Base-by-base conservation (phyloP, 2,797 vertebrate species). In the Geotrypetes seraphini region DNA sequence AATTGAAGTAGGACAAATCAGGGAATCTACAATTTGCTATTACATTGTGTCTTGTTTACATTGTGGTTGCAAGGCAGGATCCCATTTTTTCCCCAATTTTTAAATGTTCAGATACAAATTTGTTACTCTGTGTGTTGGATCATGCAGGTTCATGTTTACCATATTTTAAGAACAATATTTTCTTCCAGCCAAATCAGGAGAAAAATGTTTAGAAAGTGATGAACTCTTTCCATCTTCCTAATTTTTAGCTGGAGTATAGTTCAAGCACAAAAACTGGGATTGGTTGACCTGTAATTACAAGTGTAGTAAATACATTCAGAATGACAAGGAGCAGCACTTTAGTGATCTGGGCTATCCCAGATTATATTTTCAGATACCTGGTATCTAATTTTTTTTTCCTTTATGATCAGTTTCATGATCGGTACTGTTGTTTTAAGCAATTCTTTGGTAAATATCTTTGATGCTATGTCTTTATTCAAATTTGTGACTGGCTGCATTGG, bases 251-350 rank as follows among this genome's bases (percentile, higher is more conserved):
- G n/a, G n/a, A n/a, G n/a, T n/a, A n/a, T n/a, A n/a, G n/a, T n/a
- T n/a, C n/a, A n/a, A n/a, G n/a, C n/a, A n/a, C n/a, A n/a, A n/a
- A n/a, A n/a, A n/a, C n/a, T n/a, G n/a, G n/a, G n/a, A n/a, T n/a
- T n/a, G n/a, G n/a, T n/a, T n/a, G n/a, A n/a, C n/a, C n/a, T n/a
- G n/a, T n/a, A n/a, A n/a, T n/a, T n/a, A n/a, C n/a, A n/a, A n/a
- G n/a, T n/a, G n/a, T n/a, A n/a, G n/a, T n/a, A n/a, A n/a, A n/a
- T n/a, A n/a, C n/a, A n/a, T n/a, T n/a, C n/a, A n/a, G n/a, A n/a
- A n/a, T n/a, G n/a, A n/a, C n/a, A n/a, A n/a, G n/a, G n/a, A n/a
- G 65, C 84, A 84, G 95, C 95, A 98, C 95, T 98, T 98, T 98
- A 96, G 73, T 85, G 78, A 90, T 93, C 85, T 91, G 89, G 87